Evolutionary conservation across 2,113 vertebrate species (phyloP), one percentile per base, ranked within the genome.

Genomic region (Larimichthys polyactis): DNA sequence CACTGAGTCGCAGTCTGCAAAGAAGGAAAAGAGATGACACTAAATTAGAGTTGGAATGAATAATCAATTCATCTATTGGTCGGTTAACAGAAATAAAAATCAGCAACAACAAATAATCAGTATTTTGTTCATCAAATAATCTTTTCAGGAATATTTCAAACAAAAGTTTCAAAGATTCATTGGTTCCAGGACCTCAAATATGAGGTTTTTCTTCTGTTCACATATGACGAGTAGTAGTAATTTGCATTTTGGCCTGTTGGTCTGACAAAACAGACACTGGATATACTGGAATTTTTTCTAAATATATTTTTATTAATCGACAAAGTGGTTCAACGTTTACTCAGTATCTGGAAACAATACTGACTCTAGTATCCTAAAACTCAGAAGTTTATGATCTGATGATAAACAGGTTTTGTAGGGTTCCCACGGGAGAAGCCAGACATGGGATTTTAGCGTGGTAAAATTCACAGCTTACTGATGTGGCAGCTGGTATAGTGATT

Each of bases 1-100:
- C 92, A 92, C 95, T 86, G 93, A 76, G 84, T 95, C 90, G 94
- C 87, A 93, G 87, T 94, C 97, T 98, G 85, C 5, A 94, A 62
- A 65, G 81, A 74, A 90, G 89, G 1, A 70, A 66, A 12, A 78
- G 14, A 55, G 3, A 75, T n/a, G 15, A 70, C 16, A 66, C 3
- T 14, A 16, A 15, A 72, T 66, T 14, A 58, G 19, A 19, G 6
- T 20, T 17, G 20, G 20, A 22, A 51, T 8, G 1, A 52, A 49
- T 3, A 15, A 15, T n/a, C 3, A 29, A 6, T 46, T 6, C 2
- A 55, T 2, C 0, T 2, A n/a, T n/a, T 6, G 32, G 17, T 24
- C 2, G 6, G 29, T 12, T 0, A 1, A 4, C 6, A 24, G 10
- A 44, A 54, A 27, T 46, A 46, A 46, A 46, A 46, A 14, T 12